These are phyloP conservation scores for Adoxophyes honmai DNA, from an alignment of 1,140 invertebrate genomes.

Conservation along the genomic window DNA sequence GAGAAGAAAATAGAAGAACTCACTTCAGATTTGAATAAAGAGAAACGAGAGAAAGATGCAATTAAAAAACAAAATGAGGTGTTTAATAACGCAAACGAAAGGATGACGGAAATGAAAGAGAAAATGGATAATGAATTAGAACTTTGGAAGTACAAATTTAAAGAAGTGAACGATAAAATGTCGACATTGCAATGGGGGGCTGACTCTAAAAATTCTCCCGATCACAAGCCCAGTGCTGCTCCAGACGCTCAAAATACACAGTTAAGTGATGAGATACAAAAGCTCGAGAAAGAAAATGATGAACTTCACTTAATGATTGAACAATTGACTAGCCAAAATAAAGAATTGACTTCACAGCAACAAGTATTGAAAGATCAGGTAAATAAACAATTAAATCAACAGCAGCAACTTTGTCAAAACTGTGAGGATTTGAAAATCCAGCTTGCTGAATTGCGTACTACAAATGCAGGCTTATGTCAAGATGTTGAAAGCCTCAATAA, in stretches of 20 bases:
- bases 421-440: constrained; percentile 29
- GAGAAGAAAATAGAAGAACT: constrained; percentile 82
- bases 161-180: constrained; percentile 81
- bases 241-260: constrained; percentile 37
- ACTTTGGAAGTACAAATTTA: constrained; percentile 83
- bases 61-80: constrained; percentile 85
- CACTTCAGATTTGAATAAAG: constrained; percentile 77
- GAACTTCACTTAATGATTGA: constrained; percentile 83
- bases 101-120: constrained; percentile 87
- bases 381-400: constrained; percentile 27
- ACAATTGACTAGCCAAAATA: constrained; percentile 49
- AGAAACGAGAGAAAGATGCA: constrained; percentile 81
- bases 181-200: constrained; percentile 79
- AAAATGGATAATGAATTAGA: constrained; percentile 85
- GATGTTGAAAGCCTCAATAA: constrained; percentile 47
- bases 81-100: constrained; percentile 86
- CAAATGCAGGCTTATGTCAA: constrained; percentile 33
- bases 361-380: constrained; percentile 39
- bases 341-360: constrained; percentile 37
- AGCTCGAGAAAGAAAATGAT: constrained; percentile 83
- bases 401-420: constrained; percentile 20
- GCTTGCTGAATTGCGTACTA: constrained; percentile 24
- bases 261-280: constrained; percentile 77
- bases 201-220: constrained; percentile 42
- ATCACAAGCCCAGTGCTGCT: constrained; percentile 19